A percentile compares a stretch with the other conserved stretches of the same genome.
phyloP scores from a whole-genome alignment of 2,113 vertebrate species.

The Alosa alosa region DNA sequence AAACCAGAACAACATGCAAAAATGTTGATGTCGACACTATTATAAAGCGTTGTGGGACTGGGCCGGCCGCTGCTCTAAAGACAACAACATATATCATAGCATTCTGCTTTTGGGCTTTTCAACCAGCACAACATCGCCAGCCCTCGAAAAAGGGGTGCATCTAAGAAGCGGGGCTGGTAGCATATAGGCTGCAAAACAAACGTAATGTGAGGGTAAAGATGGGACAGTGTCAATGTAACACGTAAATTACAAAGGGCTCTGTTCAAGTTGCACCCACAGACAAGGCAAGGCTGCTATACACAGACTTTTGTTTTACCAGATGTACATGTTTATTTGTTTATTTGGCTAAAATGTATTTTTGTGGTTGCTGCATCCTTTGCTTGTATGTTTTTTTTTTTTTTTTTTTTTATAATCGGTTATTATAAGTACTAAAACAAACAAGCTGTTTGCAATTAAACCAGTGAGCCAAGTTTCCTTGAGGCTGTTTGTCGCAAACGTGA shows the following conservation, averaged over 20 bases:
- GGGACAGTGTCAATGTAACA: background rate
- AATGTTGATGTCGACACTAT: conserved; percentile 59
- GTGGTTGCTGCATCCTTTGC: background rate
- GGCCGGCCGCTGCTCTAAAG: conserved; percentile 14
- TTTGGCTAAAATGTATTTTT: background rate
- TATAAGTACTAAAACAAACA: conserved; percentile 12
- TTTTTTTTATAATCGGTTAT: conserved; percentile 5
- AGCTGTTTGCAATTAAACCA: conserved; percentile 7
- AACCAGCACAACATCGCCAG: conserved; percentile 22
- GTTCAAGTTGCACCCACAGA: background rate
- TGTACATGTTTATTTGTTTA: background rate
- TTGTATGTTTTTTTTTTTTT: background rate
- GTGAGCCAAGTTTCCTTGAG: background rate
- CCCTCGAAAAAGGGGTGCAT: conserved; percentile 16
- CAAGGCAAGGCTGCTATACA: background rate
- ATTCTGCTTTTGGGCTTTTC: conserved; percentile 27
- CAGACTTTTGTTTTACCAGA: background rate
- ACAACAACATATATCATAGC: conserved; percentile 48
- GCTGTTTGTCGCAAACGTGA: background rate
- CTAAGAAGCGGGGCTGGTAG: background rate
- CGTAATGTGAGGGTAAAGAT: background rate
- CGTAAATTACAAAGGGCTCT: background rate
- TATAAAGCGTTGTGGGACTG: conserved; percentile 45
- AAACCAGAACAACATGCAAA: conserved; percentile 53
- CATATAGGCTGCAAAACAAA: background rate